Evolutionary conservation across 2,797 vertebrate genomes (phyloP), one percentile per base, ranked within the genome.

Genomic region (Limosa lapponica): DNA sequence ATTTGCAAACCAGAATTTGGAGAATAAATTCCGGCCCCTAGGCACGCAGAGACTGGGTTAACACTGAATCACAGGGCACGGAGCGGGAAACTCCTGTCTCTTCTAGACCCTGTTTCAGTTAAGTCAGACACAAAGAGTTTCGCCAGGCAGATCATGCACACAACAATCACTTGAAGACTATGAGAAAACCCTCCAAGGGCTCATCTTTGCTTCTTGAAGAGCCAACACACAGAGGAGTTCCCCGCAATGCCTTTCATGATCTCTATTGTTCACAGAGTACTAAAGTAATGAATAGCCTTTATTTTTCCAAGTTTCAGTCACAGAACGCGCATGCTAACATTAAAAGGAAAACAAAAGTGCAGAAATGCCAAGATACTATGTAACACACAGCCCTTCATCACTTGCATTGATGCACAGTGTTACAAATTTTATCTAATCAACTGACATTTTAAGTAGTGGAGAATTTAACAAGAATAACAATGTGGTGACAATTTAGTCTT

Each of bases 401-500:
- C 95, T 96, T 92, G 89, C 44, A 92, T 61, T 95, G 95, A 96
- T 97, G 81, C 61, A 88, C 93, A 82, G 71, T 87, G 78, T 95
- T 95, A 95, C 82, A 97, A 96, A 97, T 97, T 97, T 96, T 97
- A 97, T 97, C 97, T 97, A 97, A 98, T 98, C 97, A 97, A 96
- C 79, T 95, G 96, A 96, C 91, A 96, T 97, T 97, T 97, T 97
- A 97, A 97, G 97, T 93, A 97, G 92, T 71, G 54, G 82, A 95
- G 95, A 98, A 97, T 97, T 98, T 97, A 98, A 94, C 90, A 98
- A 97, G 96, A 97, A 98, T 96, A 98, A 98, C 98, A 98, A 97
- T 97, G 86, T 98, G 97, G 98, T 97, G 97, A 97, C 97, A 98
- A 97, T 98, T 98, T 97, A 94, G 92, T 89, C 71, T 94, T 94